These are phyloP conservation scores for Adoxophyes honmai DNA, from an alignment of 1,140 invertebrate species.

Conservation along the genomic window DNA sequence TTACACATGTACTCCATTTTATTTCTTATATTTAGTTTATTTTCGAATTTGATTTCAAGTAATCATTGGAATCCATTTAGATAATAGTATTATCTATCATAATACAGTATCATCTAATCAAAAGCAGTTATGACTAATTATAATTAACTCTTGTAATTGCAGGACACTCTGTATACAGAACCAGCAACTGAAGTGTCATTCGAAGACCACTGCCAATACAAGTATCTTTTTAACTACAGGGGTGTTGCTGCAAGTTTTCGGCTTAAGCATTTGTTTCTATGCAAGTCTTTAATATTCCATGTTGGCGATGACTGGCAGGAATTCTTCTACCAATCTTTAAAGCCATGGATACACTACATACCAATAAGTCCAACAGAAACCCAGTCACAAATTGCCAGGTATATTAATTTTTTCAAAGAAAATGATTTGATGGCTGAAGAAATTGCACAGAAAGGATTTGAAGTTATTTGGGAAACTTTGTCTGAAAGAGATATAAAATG, in stretches of 20 bases:
- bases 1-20: too few species aligned
- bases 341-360: constrained; percentile 98
- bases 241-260: constrained; percentile 98
- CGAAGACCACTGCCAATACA: constrained; percentile 95
- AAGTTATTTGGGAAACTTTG: constrained; percentile 92
- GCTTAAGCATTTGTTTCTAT: constrained; percentile 97
- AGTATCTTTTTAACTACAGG: constrained; percentile 97
- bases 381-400: constrained; percentile 81
- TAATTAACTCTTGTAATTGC: constrained; percentile 25
- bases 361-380: constrained; percentile 87
- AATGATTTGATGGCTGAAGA: constrained; percentile 86
- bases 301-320: constrained; percentile 96
- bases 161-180: constrained; percentile 90
- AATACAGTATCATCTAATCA: too few species aligned
- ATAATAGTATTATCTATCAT: too few species aligned
- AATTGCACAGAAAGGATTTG: constrained; percentile 89
- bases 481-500: constrained; percentile 89
- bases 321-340: constrained; percentile 95
- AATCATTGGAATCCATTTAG: too few species aligned
- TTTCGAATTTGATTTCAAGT: too few species aligned
- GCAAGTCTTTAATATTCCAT: constrained; percentile 96
- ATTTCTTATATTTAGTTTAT: too few species aligned
- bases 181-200: constrained; percentile 93
- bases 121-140: too few species aligned
- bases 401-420: constrained; percentile 87